Base-by-base conservation (phyloP, 92 coral and sea anemone species). In the Siderastrea radians region DNA sequence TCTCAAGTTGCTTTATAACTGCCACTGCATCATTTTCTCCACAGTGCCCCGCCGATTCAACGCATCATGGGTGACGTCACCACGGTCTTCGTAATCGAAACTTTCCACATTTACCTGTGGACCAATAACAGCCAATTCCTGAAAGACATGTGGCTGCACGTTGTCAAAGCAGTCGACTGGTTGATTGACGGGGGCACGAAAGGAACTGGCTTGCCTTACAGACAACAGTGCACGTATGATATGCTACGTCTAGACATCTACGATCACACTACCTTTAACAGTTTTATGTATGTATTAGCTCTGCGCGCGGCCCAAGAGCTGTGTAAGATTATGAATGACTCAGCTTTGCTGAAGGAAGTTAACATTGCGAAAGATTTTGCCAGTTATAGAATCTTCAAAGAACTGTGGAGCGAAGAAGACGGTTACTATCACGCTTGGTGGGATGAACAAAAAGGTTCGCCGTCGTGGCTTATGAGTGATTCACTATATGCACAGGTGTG, bases 341-440 rank as follows among this genome's bases (percentile, higher is more conserved):
- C 49, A 19, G 64, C 45, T 54, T 16, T 85, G 52, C 17, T 68
- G 49, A 68, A 66, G 58, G 71, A 68, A 66, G 89, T 68, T 15
- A 75, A 55, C 5, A 67, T 13, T n/a, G 83, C 77, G 17, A 11
- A 64, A 57, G 68, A 43, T 6, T 5, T 52, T 5, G 89, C 89
- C 8, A n/a, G 15, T 7, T 17, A 75, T 47, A 47, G 51, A 11
- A 85, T 67, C 79, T 54, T 64, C 16, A 75, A 85, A 43, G 89
- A 85, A 67, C 45, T 85, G 12, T 85, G 89, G 89, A 85, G 81
- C 44, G 88, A 84, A 50, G 74, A 84, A 49, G 89, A 85, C 14
- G 89, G 89, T 1, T 85, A 59, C 46, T 85, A 85, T 75, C 89
- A 85, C 72, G 89, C 89, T 19, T 85, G 89, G 89, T 85, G 89